A percentile compares a stretch with the other conserved stretches of the same genome.
Conservation (phyloP, 2,888 invertebrate species). For the Drosophila mayaguana region DNA sequence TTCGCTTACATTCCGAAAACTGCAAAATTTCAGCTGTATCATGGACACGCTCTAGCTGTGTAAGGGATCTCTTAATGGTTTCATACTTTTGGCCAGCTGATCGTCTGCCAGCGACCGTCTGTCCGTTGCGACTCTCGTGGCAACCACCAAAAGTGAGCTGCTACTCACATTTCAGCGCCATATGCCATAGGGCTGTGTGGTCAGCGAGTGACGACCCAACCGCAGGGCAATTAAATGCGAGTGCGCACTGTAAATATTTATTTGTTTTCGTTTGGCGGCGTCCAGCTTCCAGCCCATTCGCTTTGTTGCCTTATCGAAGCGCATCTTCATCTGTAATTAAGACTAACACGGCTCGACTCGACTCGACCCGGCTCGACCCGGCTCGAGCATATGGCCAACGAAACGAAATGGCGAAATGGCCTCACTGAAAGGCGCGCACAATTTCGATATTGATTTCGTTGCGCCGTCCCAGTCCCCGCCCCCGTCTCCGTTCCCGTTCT, state of each 20-base stretch:
- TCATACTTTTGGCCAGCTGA: constrained; percentile 39
- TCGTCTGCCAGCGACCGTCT: constrained; percentile 1
- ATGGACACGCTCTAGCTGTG: not conserved
- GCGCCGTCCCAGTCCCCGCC: not conserved
- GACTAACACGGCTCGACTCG: constrained; percentile 18
- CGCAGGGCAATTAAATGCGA: constrained; percentile 59
- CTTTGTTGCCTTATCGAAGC: constrained; percentile 18
- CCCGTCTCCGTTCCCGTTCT: too few relatives aligned
- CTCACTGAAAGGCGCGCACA: constrained; percentile 41
- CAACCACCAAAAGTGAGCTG: constrained; percentile 17
- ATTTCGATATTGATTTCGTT: constrained; percentile 33
- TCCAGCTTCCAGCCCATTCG: constrained; percentile 34
- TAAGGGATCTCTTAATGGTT: constrained; percentile 5
- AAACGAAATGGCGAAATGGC: constrained; percentile 18
- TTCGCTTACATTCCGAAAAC: not conserved
- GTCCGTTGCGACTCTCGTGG: constrained; percentile 16
- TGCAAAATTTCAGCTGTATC: constrained; percentile 26
- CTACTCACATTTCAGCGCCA: constrained; percentile 48
- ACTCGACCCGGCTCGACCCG: constrained; percentile 11
- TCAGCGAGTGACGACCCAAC: constrained; percentile 30
- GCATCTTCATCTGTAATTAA: constrained; percentile 46
- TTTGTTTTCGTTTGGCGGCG: constrained; percentile 59
- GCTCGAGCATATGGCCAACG: constrained; percentile 40
- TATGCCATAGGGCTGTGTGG: constrained; percentile 40
- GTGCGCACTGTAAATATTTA: constrained; percentile 67